These are phyloP conservation scores for Prenolepis imparis DNA, from an alignment of 2,888 invertebrate genomes.

Conservation along the genomic window DNA sequence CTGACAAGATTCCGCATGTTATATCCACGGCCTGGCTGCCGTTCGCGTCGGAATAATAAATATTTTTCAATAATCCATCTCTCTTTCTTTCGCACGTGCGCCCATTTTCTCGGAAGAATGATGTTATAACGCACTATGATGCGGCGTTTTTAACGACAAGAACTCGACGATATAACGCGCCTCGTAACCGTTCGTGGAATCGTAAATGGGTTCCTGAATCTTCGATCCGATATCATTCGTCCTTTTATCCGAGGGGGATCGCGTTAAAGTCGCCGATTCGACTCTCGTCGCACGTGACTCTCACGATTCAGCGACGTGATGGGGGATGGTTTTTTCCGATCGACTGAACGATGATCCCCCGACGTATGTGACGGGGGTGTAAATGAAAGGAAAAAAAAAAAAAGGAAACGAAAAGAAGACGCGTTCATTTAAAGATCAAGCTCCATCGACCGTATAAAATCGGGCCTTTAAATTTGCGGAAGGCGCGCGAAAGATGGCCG, in stretches of 20 bases:
- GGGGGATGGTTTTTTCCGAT: constrained; percentile 38
- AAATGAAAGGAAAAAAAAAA: not conserved
- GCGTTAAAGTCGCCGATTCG: constrained; percentile 28
- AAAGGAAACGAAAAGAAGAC: constrained; percentile 22
- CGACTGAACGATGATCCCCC: constrained; percentile 37
- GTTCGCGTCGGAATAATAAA: constrained; percentile 35
- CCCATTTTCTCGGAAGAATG: not conserved
- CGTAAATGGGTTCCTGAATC: constrained; percentile 33
- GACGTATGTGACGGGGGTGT: not conserved
- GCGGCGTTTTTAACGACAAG: constrained; percentile 11
- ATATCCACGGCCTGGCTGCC: not conserved
- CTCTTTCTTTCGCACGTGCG: not conserved
- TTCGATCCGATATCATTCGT: constrained; percentile 15
- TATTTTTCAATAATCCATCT: constrained; percentile 42
- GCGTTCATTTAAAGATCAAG: constrained; percentile 21
- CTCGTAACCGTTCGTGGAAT: constrained; percentile 34
- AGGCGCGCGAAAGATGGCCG: too few relatives aligned
- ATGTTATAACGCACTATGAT: constrained; percentile 27
- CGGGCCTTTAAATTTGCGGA: not conserved
- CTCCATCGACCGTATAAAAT: constrained; percentile 19
- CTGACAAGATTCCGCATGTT: constrained; percentile 28
- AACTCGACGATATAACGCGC: constrained; percentile 31
- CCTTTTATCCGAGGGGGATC: not conserved
- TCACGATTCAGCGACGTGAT: constrained; percentile 15
- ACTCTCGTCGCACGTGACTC: constrained; percentile 23